Evolutionary conservation across 1,140 invertebrate genomes (phyloP), one percentile per base, ranked within the genome.

Genomic region (Ephestia elutella): DNA sequence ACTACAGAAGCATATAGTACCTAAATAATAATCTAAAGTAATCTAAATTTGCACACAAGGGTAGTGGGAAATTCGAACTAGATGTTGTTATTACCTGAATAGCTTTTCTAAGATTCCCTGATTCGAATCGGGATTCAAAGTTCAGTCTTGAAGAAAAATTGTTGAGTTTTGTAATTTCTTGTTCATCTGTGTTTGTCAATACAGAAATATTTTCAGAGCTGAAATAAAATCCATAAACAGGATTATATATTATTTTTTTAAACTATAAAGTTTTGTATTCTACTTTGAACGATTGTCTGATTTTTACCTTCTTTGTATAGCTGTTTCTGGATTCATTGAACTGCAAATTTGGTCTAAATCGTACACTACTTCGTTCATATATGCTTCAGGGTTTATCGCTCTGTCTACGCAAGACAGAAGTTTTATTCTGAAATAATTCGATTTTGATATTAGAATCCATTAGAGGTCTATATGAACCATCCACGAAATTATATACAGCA

Each of bases 111-210:
- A 98, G 89, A 89, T 98, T 98, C 28, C 96, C 96, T 73, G 94
- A 93, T 86, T 98, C 96, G 90, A 98, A 98, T 74, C 95, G 91
- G 5, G 95, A 96, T 78, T 97, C 96, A 86, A 98, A 98, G 54
- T 89, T 87, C 21, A 97, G 86, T 57, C 91, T 89, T 54, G 90
- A 90, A 0, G 80, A 80, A 55, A 90, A 89, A 13, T 64, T 78
- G 61, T 88, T 86, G 4, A 82, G 76, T 63, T 89, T 89, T 2
- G 90, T 90, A 19, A 93, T 75, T 66, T 91, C 90, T 63, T 90
- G 79, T 70, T 93, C 91, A 82, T 95, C 93, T 30, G 82, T 89
- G 69, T 95, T 93, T 13, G 62, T 76, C 0, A 92, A 75, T 25
- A 78, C 71, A 50, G 77, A 63, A 5, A 44, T 8, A 56, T 60